phyloP scores from a whole-genome alignment of 2,113 vertebrate species.

The Meles meles region DNA sequence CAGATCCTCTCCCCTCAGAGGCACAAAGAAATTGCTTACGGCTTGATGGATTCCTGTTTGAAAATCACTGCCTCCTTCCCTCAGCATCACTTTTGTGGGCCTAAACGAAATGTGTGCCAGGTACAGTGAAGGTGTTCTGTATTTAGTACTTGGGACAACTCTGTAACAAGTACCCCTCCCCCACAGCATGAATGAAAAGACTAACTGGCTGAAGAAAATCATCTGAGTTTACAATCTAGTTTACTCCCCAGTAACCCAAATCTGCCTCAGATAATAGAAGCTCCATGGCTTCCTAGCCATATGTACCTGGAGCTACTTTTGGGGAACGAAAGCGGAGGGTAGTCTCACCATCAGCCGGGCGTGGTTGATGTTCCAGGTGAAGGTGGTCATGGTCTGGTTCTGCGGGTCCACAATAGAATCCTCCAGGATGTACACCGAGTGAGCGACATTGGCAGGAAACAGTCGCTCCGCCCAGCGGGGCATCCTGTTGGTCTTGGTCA shows the following conservation, averaged over 20 bases:
- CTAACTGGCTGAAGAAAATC: neutral
- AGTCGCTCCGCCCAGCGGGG: slow-evolving; percentile 96
- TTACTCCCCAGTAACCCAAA: neutral
- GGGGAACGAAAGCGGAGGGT: rapidly evolving
- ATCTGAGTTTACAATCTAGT: neutral
- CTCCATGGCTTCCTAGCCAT: neutral
- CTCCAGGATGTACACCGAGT: slow-evolving; percentile 96
- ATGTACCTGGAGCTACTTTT: neutral
- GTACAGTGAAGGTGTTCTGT: neutral
- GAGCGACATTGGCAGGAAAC: slow-evolving; percentile 92
- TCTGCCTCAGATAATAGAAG: neutral
- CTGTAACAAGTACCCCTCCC: neutral
- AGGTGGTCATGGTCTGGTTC: slow-evolving; percentile 94
- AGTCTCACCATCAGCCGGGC: slow-evolving; percentile 91
- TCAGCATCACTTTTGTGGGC: neutral
- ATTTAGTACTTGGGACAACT: neutral
- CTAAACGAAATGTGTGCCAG: neutral
- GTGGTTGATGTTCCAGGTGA: slow-evolving; percentile 98
- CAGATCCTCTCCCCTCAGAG: neutral
- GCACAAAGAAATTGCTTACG: neutral
- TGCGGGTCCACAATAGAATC: slow-evolving; percentile 96
- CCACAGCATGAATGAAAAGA: neutral
- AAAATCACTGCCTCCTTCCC: neutral
- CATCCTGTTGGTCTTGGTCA: slow-evolving; percentile 96
- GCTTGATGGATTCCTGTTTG: neutral